Percentiles rank a stretch among this genome's conserved stretches.
These are phyloP conservation scores for Hymenochirus boettgeri DNA, from an alignment of 2,113 vertebrate genomes.

Conservation along the genomic window DNA sequence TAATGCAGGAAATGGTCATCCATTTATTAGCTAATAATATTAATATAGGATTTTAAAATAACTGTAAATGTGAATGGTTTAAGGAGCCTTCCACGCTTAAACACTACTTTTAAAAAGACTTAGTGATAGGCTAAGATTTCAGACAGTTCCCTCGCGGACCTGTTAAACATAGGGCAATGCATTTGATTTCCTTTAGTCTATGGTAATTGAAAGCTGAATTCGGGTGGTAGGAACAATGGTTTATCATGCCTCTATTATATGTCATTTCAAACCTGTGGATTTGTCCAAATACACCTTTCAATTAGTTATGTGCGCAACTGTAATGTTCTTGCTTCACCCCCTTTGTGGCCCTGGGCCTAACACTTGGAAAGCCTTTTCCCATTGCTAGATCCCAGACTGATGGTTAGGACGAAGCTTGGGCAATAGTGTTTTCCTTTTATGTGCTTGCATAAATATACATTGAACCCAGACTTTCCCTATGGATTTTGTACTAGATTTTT, in stretches of 20 bases:
- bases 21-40: conserved; percentile 60
- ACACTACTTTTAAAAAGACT: conserved; percentile 56
- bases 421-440: too few relatives aligned
- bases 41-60: conserved; percentile 52
- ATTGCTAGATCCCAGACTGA: too few relatives aligned
- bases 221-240: conserved; percentile 47
- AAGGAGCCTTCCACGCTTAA: conserved; percentile 57
- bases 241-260: conserved; percentile 31
- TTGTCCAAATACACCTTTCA: conserved; percentile 52
- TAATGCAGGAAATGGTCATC: conserved; percentile 61
- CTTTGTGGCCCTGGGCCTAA: too few relatives aligned
- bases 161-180: conserved; percentile 21
- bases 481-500: conserved; percentile 60
- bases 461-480: conserved; percentile 50
- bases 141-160: conserved; percentile 37
- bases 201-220: conserved; percentile 54
- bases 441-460: conserved; percentile 51
- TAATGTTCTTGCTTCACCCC: too few relatives aligned
- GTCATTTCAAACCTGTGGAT: conserved; percentile 68
- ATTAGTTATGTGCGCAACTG: too few relatives aligned
- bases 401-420: too few relatives aligned
- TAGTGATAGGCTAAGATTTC: conserved; percentile 37
- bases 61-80: conserved; percentile 66
- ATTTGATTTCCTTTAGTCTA: conserved; percentile 51
- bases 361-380: too few relatives aligned